These are phyloP conservation scores for Tapirus terrestris DNA, from an alignment of 2,113 vertebrate species.

Conservation along the genomic window DNA sequence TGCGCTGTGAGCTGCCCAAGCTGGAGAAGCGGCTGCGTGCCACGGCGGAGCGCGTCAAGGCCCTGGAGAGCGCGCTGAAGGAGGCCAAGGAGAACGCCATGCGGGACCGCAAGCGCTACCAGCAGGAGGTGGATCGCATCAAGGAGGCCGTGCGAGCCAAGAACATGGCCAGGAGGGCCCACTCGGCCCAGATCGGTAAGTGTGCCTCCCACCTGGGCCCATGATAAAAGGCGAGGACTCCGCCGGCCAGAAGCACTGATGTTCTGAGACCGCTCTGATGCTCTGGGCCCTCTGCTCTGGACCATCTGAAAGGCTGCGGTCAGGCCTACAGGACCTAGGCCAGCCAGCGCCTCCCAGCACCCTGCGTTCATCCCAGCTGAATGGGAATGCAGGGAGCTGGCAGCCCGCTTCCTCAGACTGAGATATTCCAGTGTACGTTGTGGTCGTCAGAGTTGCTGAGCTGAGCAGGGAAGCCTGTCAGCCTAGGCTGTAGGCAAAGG, in stretches of 20 bases:
- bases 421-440: accelerated
- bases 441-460: neutral
- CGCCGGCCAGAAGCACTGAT: accelerated
- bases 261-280: neutral
- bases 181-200: constrained; percentile 94
- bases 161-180: constrained; percentile 93
- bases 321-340: neutral
- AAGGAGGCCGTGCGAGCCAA: constrained; percentile 96
- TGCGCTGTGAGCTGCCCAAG: constrained; percentile 97
- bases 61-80: constrained; percentile 94
- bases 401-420: accelerated
- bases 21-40: constrained; percentile 95
- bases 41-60: constrained; percentile 94
- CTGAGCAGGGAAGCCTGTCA: neutral
- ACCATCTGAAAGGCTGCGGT: neutral
- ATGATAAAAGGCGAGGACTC: neutral
- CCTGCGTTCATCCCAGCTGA: neutral
- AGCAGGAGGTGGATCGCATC: constrained; percentile 97
- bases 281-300: neutral
- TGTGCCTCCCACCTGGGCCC: neutral
- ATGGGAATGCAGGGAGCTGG: neutral
- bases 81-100: constrained; percentile 96
- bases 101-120: constrained; percentile 95
- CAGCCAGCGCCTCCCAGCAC: accelerated
- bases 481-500: neutral